Evolutionary conservation across 2,888 invertebrate genomes (phyloP).

Genomic region (Arrhopalites spinosus): DNA sequence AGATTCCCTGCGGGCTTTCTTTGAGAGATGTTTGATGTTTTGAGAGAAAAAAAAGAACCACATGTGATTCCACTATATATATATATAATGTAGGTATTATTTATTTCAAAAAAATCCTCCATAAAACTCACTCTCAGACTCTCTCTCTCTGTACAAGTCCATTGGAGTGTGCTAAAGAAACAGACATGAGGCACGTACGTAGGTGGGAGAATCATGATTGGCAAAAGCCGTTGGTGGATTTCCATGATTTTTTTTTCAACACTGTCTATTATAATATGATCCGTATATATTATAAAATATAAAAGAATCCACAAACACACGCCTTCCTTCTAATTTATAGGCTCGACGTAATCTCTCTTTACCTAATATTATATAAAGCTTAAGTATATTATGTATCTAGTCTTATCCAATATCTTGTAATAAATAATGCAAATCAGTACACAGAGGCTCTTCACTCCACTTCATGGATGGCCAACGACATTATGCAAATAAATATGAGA

Average conservation of each 20-base stretch:
- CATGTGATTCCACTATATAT: slow-evolving; percentile 33
- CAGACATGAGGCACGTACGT: slow-evolving; percentile 25
- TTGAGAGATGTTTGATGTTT: too few relatives aligned
- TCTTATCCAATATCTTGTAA: too few relatives aligned
- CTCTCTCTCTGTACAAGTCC: not conserved
- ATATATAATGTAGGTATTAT: too few relatives aligned
- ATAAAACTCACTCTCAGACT: too few relatives aligned
- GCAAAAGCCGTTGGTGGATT: slow-evolving; percentile 20
- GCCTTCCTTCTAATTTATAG: slow-evolving; percentile 30
- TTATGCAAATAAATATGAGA: too few relatives aligned
- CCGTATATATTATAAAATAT: slow-evolving; percentile 19
- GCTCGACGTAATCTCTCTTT: slow-evolving; percentile 6
- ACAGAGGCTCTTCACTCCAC: not conserved
- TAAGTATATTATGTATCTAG: not conserved
- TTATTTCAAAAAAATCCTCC: not conserved
- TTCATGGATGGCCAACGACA: slow-evolving; percentile 7
- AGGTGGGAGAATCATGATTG: slow-evolving; percentile 37
- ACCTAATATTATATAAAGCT: too few relatives aligned
- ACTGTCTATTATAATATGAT: slow-evolving; percentile 11
- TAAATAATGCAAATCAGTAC: not conserved
- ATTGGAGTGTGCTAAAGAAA: not conserved
- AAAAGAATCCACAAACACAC: slow-evolving; percentile 10
- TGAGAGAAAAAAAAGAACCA: slow-evolving; percentile 22
- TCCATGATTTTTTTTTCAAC: slow-evolving; percentile 21
- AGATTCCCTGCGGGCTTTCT: slow-evolving; percentile 4